phyloP scores from a whole-genome alignment of 1,140 invertebrate species.

The Platyscapa corneri region DNA sequence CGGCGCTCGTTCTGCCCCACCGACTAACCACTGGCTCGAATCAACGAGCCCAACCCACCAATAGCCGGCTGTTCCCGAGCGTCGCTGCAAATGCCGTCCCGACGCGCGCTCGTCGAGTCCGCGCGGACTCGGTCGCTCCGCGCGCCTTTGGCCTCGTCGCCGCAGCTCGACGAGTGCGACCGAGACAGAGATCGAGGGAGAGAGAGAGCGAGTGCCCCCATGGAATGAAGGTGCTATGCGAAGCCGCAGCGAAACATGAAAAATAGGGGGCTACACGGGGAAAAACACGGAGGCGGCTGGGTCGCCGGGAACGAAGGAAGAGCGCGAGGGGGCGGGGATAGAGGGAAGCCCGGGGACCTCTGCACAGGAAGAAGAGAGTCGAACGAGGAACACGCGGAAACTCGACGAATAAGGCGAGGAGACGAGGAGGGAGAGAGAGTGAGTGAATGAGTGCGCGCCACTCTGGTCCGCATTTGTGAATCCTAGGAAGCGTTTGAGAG shows the following conservation, averaged over 20 bases:
- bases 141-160: slow-evolving; percentile 45
- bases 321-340: neutral
- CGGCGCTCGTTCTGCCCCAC: neutral
- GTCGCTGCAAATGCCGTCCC: neutral
- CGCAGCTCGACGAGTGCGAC: neutral
- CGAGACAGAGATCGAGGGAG: neutral
- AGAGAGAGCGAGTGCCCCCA: slow-evolving; percentile 57
- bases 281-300: slow-evolving; percentile 69
- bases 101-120: neutral
- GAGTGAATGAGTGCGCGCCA: slow-evolving; percentile 27
- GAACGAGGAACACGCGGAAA: slow-evolving; percentile 30
- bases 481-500: slow-evolving; percentile 44
- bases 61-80: slow-evolving; percentile 52
- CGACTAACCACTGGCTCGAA: slow-evolving; percentile 51
- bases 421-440: slow-evolving; percentile 37
- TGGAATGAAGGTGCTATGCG: slow-evolving; percentile 74
- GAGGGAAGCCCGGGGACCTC: neutral
- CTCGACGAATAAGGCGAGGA: slow-evolving; percentile 35
- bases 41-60: slow-evolving; percentile 62
- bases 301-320: slow-evolving; percentile 49
- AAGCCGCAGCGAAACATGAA: slow-evolving; percentile 76
- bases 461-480: slow-evolving; percentile 42
- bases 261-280: slow-evolving; percentile 74
- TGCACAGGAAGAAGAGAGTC: slow-evolving; percentile 38
- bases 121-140: slow-evolving; percentile 10